Evolutionary conservation across 2,888 invertebrate species (phyloP).

Genomic region (Orthosia gracilis): DNA sequence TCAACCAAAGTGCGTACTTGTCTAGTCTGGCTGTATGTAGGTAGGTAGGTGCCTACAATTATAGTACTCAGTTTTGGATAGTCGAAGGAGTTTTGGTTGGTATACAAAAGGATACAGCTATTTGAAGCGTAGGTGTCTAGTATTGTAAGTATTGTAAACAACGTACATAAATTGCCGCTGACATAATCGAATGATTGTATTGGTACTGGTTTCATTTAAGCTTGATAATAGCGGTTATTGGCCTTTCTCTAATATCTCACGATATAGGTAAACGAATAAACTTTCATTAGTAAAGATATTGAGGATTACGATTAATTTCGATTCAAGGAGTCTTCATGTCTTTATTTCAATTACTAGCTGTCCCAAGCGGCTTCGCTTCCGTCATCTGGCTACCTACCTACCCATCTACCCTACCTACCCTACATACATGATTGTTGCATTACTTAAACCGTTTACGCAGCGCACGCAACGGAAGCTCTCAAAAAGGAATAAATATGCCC

Average conservation of each 20-base stretch:
- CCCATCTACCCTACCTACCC: too few species aligned
- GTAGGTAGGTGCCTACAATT: conserved; percentile 11
- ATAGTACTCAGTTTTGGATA: conserved; percentile 15
- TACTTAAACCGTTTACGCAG: too few species aligned
- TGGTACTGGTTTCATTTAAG: not conserved
- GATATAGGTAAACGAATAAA: not conserved
- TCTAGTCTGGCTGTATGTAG: conserved; percentile 26
- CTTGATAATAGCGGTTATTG: too few species aligned
- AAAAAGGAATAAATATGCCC: too few species aligned
- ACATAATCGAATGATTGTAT: not conserved
- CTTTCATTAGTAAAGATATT: too few species aligned
- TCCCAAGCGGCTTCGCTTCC: too few species aligned
- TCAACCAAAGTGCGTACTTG: conserved; percentile 54
- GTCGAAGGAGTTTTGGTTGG: conserved; percentile 8
- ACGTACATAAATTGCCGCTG: not conserved
- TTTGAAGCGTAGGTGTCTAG: not conserved
- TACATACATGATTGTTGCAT: too few species aligned
- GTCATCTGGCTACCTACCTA: too few species aligned
- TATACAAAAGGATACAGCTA: not conserved
- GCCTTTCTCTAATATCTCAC: not conserved
- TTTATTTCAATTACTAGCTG: too few species aligned
- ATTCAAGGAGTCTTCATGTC: too few species aligned
- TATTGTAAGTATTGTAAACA: not conserved
- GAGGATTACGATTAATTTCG: too few species aligned
- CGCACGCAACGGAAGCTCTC: too few species aligned